Percentiles rank a stretch among this genome's conserved stretches.
Conservation (phyloP, 23 tunicate genomes). For the Oikopleura albicans region DNA sequence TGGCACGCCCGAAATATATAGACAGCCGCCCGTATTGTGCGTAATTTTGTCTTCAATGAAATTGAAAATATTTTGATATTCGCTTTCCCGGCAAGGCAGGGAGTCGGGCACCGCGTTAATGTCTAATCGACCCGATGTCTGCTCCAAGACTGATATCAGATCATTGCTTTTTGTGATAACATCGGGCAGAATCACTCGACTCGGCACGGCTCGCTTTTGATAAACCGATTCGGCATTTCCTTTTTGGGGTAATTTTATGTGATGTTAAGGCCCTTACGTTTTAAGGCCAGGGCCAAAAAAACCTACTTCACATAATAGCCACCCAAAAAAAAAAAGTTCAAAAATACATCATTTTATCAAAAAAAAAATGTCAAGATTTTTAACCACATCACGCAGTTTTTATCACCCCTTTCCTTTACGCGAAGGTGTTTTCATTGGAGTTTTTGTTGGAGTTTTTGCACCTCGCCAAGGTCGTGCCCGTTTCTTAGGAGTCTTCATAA, state of each 20-base stretch:
- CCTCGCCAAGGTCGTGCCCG: neutral
- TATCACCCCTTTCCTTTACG: too few species aligned
- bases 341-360: too few species aligned
- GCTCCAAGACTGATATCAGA: neutral
- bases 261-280: too few species aligned
- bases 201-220: neutral
- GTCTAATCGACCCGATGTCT: neutral
- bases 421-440: constrained; percentile 18
- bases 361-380: too few species aligned
- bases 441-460: constrained; percentile 14
- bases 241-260: too few species aligned
- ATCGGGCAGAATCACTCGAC: neutral
- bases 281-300: too few species aligned
- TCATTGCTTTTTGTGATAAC: neutral
- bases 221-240: neutral
- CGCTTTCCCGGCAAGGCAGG: constrained; percentile 72
- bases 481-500: constrained; percentile 5
- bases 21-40: constrained; percentile 72
- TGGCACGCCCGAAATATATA: constrained; percentile 13
- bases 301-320: too few species aligned
- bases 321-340: too few species aligned
- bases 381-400: too few species aligned
- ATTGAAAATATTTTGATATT: constrained; percentile 49
- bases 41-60: constrained; percentile 59
- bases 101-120: constrained; percentile 52